phyloP scores from a whole-genome alignment of 2,888 invertebrate genomes.

The Muscina levida region DNA sequence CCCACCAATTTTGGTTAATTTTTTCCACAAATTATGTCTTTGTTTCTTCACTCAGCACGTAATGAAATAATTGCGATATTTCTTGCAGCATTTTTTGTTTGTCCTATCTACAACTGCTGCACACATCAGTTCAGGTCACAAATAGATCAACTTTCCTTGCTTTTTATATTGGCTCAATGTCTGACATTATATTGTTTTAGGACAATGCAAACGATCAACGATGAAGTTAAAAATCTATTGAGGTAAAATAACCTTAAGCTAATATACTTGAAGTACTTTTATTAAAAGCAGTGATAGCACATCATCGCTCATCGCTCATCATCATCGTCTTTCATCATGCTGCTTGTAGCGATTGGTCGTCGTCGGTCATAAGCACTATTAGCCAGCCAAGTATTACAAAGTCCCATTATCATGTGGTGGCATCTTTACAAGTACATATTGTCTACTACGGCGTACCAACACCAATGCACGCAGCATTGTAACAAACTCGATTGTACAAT shows the following conservation, averaged over 20 bases:
- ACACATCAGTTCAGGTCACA: slow-evolving; percentile 34
- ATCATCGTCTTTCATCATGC: slow-evolving; percentile 10
- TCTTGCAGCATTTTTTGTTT: too few species aligned
- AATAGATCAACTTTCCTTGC: slow-evolving; percentile 1
- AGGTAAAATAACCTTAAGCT: slow-evolving; percentile 6
- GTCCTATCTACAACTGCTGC: neutral
- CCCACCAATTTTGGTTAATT: neutral
- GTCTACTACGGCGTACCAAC: neutral
- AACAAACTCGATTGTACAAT: neutral
- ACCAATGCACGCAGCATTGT: neutral
- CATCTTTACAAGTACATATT: slow-evolving; percentile 23
- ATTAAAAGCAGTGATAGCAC: slow-evolving; percentile 32
- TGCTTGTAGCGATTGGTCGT: too few species aligned
- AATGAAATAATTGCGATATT: too few species aligned
- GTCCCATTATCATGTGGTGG: slow-evolving; percentile 12
- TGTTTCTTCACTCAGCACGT: too few species aligned
- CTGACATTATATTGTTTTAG: neutral
- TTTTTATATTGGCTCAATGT: neutral
- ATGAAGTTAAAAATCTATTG: neutral
- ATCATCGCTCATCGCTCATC: slow-evolving; percentile 13
- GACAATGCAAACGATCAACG: neutral
- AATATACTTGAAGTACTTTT: neutral
- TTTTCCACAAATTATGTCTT: neutral
- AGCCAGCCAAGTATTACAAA: slow-evolving; percentile 23
- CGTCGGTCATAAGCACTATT: slow-evolving; percentile 19